phyloP scores from a whole-genome alignment of 2,113 vertebrate species.

The Ranitomeya variabilis region DNA sequence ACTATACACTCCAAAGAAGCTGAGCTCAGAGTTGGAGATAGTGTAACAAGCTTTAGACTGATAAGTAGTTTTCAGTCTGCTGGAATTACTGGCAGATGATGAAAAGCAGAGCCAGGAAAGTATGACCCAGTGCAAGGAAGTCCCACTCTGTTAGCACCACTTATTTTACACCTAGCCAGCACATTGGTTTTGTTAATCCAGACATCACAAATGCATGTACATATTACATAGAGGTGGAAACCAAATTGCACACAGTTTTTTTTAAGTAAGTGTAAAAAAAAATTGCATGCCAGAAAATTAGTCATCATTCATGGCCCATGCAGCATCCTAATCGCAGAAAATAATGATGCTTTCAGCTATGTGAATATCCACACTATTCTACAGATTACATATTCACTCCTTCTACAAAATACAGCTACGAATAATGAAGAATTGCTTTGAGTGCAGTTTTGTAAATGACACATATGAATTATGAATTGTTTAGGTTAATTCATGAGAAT shows the following conservation, averaged over 20 bases:
- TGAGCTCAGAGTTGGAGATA: conserved; percentile 18
- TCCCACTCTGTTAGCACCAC: conserved; percentile 33
- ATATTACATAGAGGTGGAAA: conserved; percentile 42
- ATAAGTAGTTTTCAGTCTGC: conserved; percentile 56
- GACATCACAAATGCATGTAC: conserved; percentile 35
- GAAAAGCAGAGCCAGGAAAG: conserved; percentile 51
- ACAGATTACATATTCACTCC: too few relatives aligned
- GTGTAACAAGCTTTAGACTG: conserved; percentile 29
- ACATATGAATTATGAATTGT: too few relatives aligned
- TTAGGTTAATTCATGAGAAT: too few relatives aligned
- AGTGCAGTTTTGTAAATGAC: too few relatives aligned
- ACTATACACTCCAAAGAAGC: neutral
- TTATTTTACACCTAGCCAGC: conserved; percentile 53
- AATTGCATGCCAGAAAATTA: conserved; percentile 3
- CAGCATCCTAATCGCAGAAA: neutral
- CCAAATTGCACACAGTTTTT: neutral
- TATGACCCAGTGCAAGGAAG: conserved; percentile 43
- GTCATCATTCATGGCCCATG: neutral
- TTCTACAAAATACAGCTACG: neutral
- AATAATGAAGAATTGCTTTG: neutral
- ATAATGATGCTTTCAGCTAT: neutral
- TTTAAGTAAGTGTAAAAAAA: neutral
- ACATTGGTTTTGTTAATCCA: conserved; percentile 52
- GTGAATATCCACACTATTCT: neutral
- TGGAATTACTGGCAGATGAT: conserved; percentile 50